These are phyloP conservation scores for Cremastobaeus sp. DNA, from an alignment of 2,888 invertebrate species.

Conservation along the genomic window DNA sequence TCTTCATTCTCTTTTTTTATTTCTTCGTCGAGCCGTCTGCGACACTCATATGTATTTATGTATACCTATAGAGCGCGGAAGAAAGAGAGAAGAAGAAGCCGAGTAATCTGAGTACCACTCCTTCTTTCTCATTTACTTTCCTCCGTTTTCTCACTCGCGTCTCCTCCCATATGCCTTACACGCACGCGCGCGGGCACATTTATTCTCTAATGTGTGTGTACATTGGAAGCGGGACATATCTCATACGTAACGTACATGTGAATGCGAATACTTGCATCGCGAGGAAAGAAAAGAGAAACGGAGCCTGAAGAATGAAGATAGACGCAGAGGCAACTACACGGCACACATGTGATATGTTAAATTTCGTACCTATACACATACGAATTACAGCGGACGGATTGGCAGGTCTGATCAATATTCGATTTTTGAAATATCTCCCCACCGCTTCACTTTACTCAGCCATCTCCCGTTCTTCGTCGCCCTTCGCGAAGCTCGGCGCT, in stretches of 20 bases:
- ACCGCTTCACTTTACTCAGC: constrained; percentile 58
- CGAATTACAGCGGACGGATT: constrained; percentile 76
- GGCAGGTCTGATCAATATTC: constrained; percentile 78
- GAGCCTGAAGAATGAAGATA: constrained; percentile 35
- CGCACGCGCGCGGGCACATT: constrained; percentile 46
- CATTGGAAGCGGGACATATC: constrained; percentile 51
- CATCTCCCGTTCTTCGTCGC: constrained; percentile 64
- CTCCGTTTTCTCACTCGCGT: constrained; percentile 63
- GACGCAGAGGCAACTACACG: constrained; percentile 27
- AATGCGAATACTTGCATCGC: constrained; percentile 50
- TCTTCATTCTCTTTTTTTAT: constrained; percentile 53
- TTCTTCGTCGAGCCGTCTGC: constrained; percentile 64
- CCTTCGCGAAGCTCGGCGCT: constrained; percentile 57
- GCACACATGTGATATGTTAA: constrained; percentile 63
- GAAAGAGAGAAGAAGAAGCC: constrained; percentile 64
- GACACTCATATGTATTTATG: constrained; percentile 70
- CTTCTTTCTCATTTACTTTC: constrained; percentile 62
- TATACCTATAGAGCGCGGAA: constrained; percentile 22
- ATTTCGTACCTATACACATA: constrained; percentile 70
- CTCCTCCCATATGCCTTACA: constrained; percentile 56
- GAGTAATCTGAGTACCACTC: constrained; percentile 71
- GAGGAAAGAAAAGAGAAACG: constrained; percentile 36
- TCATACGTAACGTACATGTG: constrained; percentile 54
- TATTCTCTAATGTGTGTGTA: constrained; percentile 48
- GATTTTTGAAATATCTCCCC: constrained; percentile 77